These are phyloP conservation scores for Fukomys damarensis DNA, from an alignment of 2,113 vertebrate species.

Conservation along the genomic window DNA sequence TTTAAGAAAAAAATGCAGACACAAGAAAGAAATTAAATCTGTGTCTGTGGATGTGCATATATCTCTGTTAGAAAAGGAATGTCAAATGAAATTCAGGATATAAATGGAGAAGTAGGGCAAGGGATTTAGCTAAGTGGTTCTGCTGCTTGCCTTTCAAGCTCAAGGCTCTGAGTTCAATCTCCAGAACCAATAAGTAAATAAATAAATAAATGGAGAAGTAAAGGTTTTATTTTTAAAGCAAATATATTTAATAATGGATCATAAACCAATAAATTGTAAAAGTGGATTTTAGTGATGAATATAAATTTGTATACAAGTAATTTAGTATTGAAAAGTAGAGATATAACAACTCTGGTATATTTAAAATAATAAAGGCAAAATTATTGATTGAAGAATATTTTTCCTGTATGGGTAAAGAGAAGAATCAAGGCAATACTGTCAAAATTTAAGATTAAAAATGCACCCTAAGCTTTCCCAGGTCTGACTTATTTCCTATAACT, in stretches of 20 bases:
- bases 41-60: accelerated
- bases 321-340: neutral
- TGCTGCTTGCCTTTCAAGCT: no score
- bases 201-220: neutral
- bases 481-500: neutral
- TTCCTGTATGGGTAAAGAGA: neutral
- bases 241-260: neutral
- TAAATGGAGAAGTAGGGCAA: neutral
- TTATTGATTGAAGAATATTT: neutral
- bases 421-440: neutral
- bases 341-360: neutral
- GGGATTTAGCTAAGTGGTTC: no score
- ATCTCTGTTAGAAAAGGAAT: neutral
- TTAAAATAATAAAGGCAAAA: neutral
- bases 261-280: neutral
- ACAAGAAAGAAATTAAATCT: neutral
- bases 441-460: constrained; percentile 9
- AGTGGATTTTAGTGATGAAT: neutral
- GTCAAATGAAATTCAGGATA: neutral
- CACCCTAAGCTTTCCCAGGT: neutral
- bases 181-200: no score
- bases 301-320: neutral
- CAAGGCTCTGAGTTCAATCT: no score
- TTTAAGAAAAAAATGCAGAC: neutral
- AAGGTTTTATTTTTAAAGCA: constrained; percentile 2